Base-by-base conservation (phyloP, 2,797 vertebrate species). In the Lepidocolaptes lacrymiger region DNA sequence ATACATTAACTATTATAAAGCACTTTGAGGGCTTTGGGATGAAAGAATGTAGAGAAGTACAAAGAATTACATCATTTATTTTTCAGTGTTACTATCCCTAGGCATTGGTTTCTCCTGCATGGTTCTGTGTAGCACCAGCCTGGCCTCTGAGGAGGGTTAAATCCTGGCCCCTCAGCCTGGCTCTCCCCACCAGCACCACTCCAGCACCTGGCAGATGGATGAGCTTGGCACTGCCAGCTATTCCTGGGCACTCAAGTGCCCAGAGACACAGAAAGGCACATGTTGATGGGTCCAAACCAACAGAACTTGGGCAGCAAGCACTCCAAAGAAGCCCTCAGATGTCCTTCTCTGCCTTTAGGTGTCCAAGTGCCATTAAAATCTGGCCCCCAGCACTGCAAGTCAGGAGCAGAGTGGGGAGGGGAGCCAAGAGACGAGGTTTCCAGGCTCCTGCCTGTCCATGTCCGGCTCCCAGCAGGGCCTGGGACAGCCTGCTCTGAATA, bases 281-380 rank as follows among this genome's bases (percentile, higher is more conserved):
- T 0, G 2, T 62, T 19, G 51, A 78, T 66, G 62, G 66, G 69
- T 30, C 79, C 88, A 78, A 46, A 61, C 59, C 82, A 75, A 83
- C 26, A 79, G 74, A 41, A 44, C 26, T 12, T 20, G 81, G 74
- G 78, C 82, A 93, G 86, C 20, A 7, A 0, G 74, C 43, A 7
- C 89, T 58, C 51, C 4, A 11, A 71, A 84, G 64, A 59, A 74
- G 83, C 37, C 62, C 74, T 71, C 11, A 0, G 28, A 9, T 10
- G 20, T 66, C 83, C 71, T 72, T 61, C 85, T 86, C 58, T 0
- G 0, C 66, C 69, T 94, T 75, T 18, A 69, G 66, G 58, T 86
- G 63, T 86, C 93, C 88, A 90, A 94, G 63, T 52, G 71, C 76
- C 91, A 81, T 90, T 84, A 90, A 92, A 91, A 94, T 41, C 88